Percentiles rank a stretch among this genome's conserved stretches.
phyloP scores from a whole-genome alignment of 2,113 vertebrate genomes.

The Leucopsar rothschildi region DNA sequence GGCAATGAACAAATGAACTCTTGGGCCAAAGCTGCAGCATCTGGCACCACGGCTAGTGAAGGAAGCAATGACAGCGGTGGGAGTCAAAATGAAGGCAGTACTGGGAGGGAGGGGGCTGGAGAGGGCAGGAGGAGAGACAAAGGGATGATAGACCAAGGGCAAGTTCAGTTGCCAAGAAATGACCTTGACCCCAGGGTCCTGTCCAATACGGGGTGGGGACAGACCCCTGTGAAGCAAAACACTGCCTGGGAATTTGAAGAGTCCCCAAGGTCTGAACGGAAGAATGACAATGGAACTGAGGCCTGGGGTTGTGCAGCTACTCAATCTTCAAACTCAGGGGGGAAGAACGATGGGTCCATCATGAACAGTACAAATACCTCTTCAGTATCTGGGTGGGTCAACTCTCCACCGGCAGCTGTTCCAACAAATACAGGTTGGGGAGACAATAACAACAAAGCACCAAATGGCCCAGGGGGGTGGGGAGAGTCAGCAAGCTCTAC shows the following conservation, averaged over 20 bases:
- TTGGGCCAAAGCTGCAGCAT: conserved; percentile 83
- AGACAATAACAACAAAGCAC: conserved; percentile 79
- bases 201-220: conserved; percentile 96
- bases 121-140: conserved; percentile 78
- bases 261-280: conserved; percentile 82
- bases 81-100: conserved; percentile 75
- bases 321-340: conserved; percentile 87
- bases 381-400: conserved; percentile 88
- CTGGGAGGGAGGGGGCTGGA: conserved; percentile 76
- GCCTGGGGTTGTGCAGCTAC: conserved; percentile 81
- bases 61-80: conserved; percentile 83
- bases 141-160: conserved; percentile 74
- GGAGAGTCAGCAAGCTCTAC: conserved; percentile 83
- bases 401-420: conserved; percentile 76
- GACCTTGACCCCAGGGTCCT: conserved; percentile 95
- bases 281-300: conserved; percentile 86
- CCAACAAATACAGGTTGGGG: conserved; percentile 86
- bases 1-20: conserved; percentile 77
- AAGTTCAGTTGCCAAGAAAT: conserved; percentile 82
- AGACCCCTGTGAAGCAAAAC: conserved; percentile 96
- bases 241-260: conserved; percentile 98
- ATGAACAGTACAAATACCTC: conserved; percentile 84
- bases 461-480: conserved; percentile 88
- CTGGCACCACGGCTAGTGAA: conserved; percentile 85
- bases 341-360: conserved; percentile 85